These are phyloP conservation scores for Notolepis coatsorum DNA, from an alignment of 2,797 vertebrate genomes.

Conservation along the genomic window DNA sequence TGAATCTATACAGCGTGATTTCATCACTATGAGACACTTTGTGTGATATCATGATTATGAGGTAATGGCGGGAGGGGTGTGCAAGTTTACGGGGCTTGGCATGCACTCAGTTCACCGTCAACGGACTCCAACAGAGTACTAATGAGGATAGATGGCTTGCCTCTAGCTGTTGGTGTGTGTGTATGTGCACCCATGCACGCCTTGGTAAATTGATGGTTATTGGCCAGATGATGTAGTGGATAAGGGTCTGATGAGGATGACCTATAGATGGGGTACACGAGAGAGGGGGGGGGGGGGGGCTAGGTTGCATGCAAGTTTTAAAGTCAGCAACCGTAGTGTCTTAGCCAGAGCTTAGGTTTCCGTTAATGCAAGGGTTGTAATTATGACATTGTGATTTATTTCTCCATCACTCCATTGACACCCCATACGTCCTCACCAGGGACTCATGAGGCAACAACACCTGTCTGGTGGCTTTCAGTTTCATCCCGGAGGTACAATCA, in stretches of 20 bases:
- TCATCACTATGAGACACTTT: constrained; percentile 78
- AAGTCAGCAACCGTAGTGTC: constrained; percentile 14
- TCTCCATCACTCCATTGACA: constrained; percentile 32
- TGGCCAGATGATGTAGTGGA: constrained; percentile 46
- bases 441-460: constrained; percentile 31
- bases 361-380: constrained; percentile 1
- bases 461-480: constrained; percentile 46
- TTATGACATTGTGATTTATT: constrained; percentile 56
- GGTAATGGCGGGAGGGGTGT: constrained; percentile 76
- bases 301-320: constrained; percentile 22
- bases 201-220: constrained; percentile 59
- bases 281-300: constrained; percentile 14
- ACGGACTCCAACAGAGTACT: constrained; percentile 68
- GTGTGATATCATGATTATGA: constrained; percentile 80
- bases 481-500: constrained; percentile 4
- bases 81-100: constrained; percentile 79
- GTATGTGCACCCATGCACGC: constrained; percentile 24
- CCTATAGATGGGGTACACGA: constrained; percentile 34
- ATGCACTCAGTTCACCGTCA: constrained; percentile 70
- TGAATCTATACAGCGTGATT: constrained; percentile 74
- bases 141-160: constrained; percentile 76
- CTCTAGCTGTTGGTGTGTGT: constrained; percentile 55
- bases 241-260: constrained; percentile 39
- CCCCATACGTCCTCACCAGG: constrained; percentile 28
- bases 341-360: background rate